phyloP scores from a whole-genome alignment of 2,797 vertebrate species.

The Sphaeramia orbicularis region DNA sequence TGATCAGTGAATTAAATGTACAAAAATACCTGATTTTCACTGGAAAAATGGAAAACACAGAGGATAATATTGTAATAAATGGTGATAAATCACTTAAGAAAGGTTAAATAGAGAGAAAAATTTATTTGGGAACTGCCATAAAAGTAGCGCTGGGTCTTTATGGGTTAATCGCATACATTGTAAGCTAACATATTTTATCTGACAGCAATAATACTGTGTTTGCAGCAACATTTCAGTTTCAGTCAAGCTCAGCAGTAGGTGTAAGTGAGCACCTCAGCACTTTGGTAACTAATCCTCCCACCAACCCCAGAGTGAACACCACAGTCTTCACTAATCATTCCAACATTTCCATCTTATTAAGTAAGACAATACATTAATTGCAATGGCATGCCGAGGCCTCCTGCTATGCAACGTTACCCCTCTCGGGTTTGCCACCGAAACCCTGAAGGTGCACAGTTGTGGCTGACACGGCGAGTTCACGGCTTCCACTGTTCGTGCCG shows the following conservation, averaged over 20 bases:
- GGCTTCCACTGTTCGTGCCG: conserved; percentile 45
- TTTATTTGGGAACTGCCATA: no score
- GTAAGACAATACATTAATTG: conserved; percentile 82
- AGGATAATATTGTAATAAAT: no score
- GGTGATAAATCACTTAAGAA: no score
- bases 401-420: conserved; percentile 60
- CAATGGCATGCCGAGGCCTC: conserved; percentile 66
- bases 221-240: conserved; percentile 23
- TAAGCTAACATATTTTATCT: conserved; percentile 9
- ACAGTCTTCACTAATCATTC: conserved; percentile 72
- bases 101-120: no score
- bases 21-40: no score
- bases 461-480: conserved; percentile 57
- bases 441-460: conserved; percentile 21
- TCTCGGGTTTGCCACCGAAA: conserved; percentile 56
- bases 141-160: no score
- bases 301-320: conserved; percentile 50
- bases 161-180: no score
- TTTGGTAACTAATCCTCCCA: conserved; percentile 64
- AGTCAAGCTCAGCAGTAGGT: conserved; percentile 55
- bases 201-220: conserved; percentile 27
- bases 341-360: conserved; percentile 78
- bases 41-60: no score
- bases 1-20: no score
- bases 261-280: conserved; percentile 58